Evolutionary conservation across 1,140 invertebrate species (phyloP), one percentile per base, ranked within the genome.

Genomic region (Papilio xuthus): DNA sequence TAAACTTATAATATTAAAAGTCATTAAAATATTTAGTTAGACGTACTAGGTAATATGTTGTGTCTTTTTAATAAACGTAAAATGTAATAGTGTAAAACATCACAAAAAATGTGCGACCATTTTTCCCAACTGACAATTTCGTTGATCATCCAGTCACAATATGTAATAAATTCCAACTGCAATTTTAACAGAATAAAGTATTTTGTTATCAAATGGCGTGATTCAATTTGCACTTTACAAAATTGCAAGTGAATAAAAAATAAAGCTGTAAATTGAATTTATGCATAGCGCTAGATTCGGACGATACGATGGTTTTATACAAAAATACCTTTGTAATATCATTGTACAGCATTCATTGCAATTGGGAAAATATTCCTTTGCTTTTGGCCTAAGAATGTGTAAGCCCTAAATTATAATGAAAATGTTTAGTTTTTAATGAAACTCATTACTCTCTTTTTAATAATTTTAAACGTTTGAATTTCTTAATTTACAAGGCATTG

Each of bases 191-290:
- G 71, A 73, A 73, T 73, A 73, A 73, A 44, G 71, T 73, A 50
- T 47, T 73, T 73, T 73, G 71, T 73, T 73, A 47, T 42, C 41
- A n/a, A 47, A 44, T 47, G 42, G n/a, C 23, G 42, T 73, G 71
- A 73, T 73, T 73, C 71, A 73, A 73, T 73, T 73, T 73, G 71
- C 71, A 73, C 37, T 73, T 67, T 67, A 67, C 60, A 67, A 32
- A 67, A 67, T 67, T 67, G 60, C 60, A 67, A 12, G 23, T 67
- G 60, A 67, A 67, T 67, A 67, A 67, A 67, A 67, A 67, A 67
- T 67, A 67, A 28, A 67, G 4, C 60, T 67, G 26, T 3, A 12
- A 26, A 67, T 67, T 67, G 32, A 67, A 67, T 60, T 60, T 60
- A 67, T 67, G 26, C 60, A 67, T 15, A 67, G 60, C 26, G 13